These are phyloP conservation scores for Gryllus bimaculatus DNA, from an alignment of 1,140 invertebrate species.

Conservation along the genomic window DNA sequence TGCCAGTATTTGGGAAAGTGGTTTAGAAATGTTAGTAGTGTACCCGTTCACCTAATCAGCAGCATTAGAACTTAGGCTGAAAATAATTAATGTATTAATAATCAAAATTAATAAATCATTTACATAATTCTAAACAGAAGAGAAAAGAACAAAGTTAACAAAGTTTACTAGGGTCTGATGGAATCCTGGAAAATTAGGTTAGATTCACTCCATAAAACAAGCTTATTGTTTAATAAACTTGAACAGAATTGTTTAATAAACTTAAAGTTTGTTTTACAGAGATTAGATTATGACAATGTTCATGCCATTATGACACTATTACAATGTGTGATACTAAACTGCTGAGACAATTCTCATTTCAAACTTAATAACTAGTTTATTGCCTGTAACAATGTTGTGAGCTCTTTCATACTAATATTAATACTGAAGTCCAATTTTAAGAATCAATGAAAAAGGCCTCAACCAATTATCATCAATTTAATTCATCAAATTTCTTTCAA, in stretches of 20 bases:
- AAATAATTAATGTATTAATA: constrained; percentile 6
- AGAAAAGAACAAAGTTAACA: constrained; percentile 2
- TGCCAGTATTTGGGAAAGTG: background rate
- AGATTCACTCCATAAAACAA: background rate
- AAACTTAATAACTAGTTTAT: background rate
- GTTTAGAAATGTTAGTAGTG: background rate
- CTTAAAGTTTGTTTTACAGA: background rate
- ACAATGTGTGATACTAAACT: background rate
- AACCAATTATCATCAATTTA: too few species aligned
- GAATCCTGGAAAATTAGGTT: background rate
- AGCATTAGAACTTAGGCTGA: constrained; percentile 4
- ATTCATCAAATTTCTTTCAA: too few species aligned
- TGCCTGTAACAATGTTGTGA: background rate
- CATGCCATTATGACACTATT: background rate
- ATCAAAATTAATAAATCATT: background rate
- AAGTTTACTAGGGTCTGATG: background rate
- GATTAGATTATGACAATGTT: background rate
- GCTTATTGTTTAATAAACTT: background rate
- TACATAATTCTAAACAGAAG: constrained; percentile 1
- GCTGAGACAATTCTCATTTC: background rate
- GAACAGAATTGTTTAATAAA: background rate
- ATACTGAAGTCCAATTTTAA: too few species aligned
- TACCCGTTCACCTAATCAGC: background rate
- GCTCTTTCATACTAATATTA: background rate
- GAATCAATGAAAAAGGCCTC: too few species aligned